Evolutionary conservation across 1,140 invertebrate species (phyloP).

Genomic region (Pemphigus obesinymphae): DNA sequence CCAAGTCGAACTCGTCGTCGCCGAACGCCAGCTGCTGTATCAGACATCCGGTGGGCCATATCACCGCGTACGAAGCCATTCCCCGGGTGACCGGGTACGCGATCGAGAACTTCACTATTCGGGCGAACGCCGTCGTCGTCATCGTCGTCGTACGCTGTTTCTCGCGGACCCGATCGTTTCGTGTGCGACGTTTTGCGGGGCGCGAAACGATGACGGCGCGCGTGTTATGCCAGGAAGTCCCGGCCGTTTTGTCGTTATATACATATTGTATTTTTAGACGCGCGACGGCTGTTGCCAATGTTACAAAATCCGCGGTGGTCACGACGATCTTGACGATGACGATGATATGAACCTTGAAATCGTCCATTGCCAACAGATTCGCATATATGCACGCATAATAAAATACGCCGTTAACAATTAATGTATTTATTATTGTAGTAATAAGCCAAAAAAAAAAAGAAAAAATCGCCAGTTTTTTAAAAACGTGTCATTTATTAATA

Average conservation of each 20-base stretch:
- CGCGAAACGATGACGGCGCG: no score
- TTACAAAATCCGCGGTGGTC: constrained; percentile 2
- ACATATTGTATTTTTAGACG: background rate
- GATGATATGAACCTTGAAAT: background rate
- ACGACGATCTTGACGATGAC: background rate
- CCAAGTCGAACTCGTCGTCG: constrained; percentile 38
- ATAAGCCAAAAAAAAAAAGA: no score
- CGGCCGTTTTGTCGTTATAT: background rate
- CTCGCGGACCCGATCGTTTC: no score
- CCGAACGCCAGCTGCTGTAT: constrained; percentile 54
- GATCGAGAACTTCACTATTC: constrained; percentile 51
- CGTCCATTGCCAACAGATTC: background rate
- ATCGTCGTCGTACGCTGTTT: background rate
- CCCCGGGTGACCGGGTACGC: constrained; percentile 60
- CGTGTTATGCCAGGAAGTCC: no score
- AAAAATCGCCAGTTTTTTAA: no score
- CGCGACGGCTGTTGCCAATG: background rate
- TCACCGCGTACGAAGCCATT: constrained; percentile 66
- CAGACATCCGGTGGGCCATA: constrained; percentile 65
- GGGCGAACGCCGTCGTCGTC: constrained; percentile 44
- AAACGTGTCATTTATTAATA: no score
- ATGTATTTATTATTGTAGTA: no score
- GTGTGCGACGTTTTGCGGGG: background rate
- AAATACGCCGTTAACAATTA: no score
- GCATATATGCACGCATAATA: no score